Conservation (phyloP, 2,797 vertebrate genomes). For the Potorous gilbertii region DNA sequence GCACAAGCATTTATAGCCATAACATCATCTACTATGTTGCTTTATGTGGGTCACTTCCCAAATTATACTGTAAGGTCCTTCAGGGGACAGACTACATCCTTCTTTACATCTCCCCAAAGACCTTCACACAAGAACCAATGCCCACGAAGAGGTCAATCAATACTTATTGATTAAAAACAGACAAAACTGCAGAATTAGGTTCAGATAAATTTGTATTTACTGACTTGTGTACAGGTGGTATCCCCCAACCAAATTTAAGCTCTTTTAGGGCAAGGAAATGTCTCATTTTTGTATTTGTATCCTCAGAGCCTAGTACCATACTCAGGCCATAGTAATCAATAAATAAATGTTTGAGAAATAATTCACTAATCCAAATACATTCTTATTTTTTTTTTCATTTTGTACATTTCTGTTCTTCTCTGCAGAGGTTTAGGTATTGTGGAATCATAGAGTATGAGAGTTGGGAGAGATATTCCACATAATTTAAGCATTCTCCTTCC, state of each 20-base stretch:
- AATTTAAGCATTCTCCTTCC: neutral
- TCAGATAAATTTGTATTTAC: neutral
- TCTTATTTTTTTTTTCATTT: neutral
- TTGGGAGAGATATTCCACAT: neutral
- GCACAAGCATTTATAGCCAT: neutral
- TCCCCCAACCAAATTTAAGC: neutral
- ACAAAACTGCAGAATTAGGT: neutral
- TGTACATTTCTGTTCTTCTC: neutral
- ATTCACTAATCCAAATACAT: neutral
- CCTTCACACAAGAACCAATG: neutral
- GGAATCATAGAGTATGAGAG: neutral
- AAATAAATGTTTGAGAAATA: neutral
- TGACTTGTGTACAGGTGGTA: neutral
- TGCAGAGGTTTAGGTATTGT: neutral
- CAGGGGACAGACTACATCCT: neutral
- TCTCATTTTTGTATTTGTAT: neutral
- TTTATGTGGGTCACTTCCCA: neutral
- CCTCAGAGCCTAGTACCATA: neutral
- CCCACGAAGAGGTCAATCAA: neutral
- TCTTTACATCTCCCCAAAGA: neutral
- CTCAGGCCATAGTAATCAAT: neutral
- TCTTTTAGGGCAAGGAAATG: neutral
- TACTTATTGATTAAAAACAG: neutral
- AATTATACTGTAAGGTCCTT: neutral
- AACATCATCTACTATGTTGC: neutral